Base-by-base conservation (phyloP, 2,888 invertebrate genomes). In the Cryptocephalus moraei region DNA sequence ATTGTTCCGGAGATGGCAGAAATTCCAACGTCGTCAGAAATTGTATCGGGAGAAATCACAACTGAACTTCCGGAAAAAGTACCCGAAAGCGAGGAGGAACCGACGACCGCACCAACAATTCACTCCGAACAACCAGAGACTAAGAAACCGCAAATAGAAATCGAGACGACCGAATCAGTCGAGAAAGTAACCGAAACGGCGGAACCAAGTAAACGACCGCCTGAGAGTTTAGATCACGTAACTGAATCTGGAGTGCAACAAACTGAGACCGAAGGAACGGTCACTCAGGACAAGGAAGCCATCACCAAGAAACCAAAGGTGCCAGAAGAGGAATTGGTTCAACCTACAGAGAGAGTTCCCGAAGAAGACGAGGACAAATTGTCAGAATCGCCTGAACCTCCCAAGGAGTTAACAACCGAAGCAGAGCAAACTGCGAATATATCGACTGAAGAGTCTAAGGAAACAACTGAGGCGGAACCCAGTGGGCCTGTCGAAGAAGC, bases 141-240 rank as follows among this genome's bases (percentile, higher is more conserved):
- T 36, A 4, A 36, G 2, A 22, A 36, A 43, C 22, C 12, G 10
- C 34, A 39, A 33, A 10, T 45, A 43, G 44, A 46, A 36, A 33
- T 14, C 40, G 39, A 41, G 38, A 60, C 13, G 55, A 60, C 47
- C 68, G 51, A 40, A 49, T 10, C 36, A 50, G 73, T 73, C 49
- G 57, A 43, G 32, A 43, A 4, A 41, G 13, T 36, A 41, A 43
- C 34, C 44, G 62, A 47, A 71, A 41, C 22, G 13, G 22, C 12
- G n/a, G 22, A 41, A 14, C 12, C 36, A 6, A 36, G 36, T 6
- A n/a, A 36, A 36, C 36, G 36, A 36, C n/a, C 36, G 12, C 36
- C 36, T 4, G 22, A 12, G 41, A 13, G 41, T 13, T 4, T 10
- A 8, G 22, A 41, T 4, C 10, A 41, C 4, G 22, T 41, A 4